Base-by-base conservation (phyloP, 2,888 invertebrate species). In the Willowsia nigromaculata region DNA sequence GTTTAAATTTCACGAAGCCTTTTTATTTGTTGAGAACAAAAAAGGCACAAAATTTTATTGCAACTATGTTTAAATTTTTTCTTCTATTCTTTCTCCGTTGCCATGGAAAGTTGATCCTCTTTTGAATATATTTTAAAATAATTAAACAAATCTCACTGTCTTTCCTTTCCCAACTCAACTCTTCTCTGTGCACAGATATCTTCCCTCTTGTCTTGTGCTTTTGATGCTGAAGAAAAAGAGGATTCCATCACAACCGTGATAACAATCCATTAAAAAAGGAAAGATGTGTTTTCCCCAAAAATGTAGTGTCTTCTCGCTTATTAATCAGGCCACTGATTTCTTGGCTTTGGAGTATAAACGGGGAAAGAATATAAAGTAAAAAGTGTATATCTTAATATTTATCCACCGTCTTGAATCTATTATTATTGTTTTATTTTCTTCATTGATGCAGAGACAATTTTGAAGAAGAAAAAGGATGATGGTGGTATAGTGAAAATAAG, bases 231-330 rank as follows among this genome's bases (percentile, higher is more conserved):
- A 5, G 18, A n/a, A 13, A 68, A 33, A 68, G n/a, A 37, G 68
- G 37, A n/a, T 7, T 27, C 37, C 68, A 59, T 59, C 59, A 59
- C 68, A 68, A 37, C 37, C 68, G 33, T 68, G 68, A 37, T 68
- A 68, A 68, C 11, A 68, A 68, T 68, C 68, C 37, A 68, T 68
- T 68, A 37, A 68, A 68, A 68, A 37, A 7, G 13, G 4, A 6
- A 33, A 25, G 6, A 15, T 37, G 30, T n/a, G 13, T 65, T 5
- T 9, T 59, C 22, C 27, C 22, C 6, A 59, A 18, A 59, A 18
- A 59, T 59, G 25, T 59, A 25, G 11, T 27, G 25, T 30, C 15
- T 25, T 62, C 27, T 25, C 27, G 1, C 27, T 3, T 15, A 37
- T 33, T 37, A 37, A n/a, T n/a, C 9, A 13, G 68, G 68, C 68